A percentile compares a stretch with the other conserved stretches of the same genome.
These are phyloP conservation scores for Puffinus mauretanicus DNA, from an alignment of 2,113 vertebrate species.

Conservation along the genomic window DNA sequence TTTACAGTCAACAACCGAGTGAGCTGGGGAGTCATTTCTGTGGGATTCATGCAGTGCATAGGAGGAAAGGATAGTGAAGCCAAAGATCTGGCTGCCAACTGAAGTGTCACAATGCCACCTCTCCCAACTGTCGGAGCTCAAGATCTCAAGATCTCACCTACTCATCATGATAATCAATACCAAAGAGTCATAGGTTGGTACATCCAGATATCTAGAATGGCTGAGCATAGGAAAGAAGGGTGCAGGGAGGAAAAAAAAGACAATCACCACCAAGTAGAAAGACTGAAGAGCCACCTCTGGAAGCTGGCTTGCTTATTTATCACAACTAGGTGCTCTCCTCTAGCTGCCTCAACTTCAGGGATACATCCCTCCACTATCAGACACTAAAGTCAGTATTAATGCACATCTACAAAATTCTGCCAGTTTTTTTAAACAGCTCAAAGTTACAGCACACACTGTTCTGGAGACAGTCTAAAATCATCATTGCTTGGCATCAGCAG, in stretches of 20 bases:
- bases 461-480: conserved; percentile 21
- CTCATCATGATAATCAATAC: background rate
- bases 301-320: background rate
- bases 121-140: background rate
- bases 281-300: background rate
- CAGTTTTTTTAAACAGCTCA: background rate
- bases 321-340: background rate
- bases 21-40: background rate
- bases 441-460: conserved; percentile 34
- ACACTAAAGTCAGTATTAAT: background rate
- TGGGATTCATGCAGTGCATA: background rate
- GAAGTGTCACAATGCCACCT: background rate
- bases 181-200: background rate
- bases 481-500: conserved; percentile 36
- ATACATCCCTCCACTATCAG: background rate
- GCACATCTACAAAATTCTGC: background rate
- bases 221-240: background rate
- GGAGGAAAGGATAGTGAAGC: background rate
- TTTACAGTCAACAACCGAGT: background rate
- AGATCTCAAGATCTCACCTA: background rate
- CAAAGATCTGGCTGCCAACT: background rate
- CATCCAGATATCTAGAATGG: background rate
- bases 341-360: background rate
- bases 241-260: background rate
- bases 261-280: background rate